Evolutionary conservation across 2,797 vertebrate genomes (phyloP).

Genomic region (Sebastes steindachneri): DNA sequence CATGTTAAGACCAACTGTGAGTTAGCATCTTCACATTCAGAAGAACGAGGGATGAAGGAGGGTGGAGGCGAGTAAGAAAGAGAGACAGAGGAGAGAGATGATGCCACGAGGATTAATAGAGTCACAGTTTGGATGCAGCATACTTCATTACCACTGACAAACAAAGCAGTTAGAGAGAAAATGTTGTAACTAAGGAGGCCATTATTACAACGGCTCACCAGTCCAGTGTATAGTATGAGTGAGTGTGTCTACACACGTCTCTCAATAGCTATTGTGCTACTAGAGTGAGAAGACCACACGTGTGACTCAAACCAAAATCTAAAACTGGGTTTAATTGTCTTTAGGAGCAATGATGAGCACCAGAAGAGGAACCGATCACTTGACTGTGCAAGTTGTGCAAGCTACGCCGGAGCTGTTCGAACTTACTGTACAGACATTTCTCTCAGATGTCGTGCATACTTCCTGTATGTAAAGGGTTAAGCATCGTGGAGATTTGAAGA

Average conservation of each 20-base stretch:
- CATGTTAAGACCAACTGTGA: conserved; percentile 56
- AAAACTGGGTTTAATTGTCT: not conserved
- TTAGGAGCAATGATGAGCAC: conserved; percentile 48
- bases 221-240: conserved; percentile 74
- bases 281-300: conserved; percentile 45
- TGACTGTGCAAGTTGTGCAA: conserved; percentile 6
- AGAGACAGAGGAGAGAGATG: conserved; percentile 1
- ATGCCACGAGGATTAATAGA: conserved; percentile 38
- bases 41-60: conserved; percentile 18
- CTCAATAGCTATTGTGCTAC: conserved; percentile 59
- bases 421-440: not conserved
- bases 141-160: conserved; percentile 57
- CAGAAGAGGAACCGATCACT: not conserved
- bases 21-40: conserved; percentile 72
- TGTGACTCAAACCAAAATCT: not conserved
- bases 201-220: conserved; percentile 34
- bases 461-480: conserved; percentile 26
- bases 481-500: not conserved
- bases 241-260: conserved; percentile 16
- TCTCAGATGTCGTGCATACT: not conserved
- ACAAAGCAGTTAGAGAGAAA: conserved; percentile 48
- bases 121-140: conserved; percentile 74
- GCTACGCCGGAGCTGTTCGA: not conserved
- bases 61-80: not conserved
- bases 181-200: conserved; percentile 20